Evolutionary conservation across 1,140 invertebrate genomes (phyloP).

Genomic region (Drosophila saltans): DNA sequence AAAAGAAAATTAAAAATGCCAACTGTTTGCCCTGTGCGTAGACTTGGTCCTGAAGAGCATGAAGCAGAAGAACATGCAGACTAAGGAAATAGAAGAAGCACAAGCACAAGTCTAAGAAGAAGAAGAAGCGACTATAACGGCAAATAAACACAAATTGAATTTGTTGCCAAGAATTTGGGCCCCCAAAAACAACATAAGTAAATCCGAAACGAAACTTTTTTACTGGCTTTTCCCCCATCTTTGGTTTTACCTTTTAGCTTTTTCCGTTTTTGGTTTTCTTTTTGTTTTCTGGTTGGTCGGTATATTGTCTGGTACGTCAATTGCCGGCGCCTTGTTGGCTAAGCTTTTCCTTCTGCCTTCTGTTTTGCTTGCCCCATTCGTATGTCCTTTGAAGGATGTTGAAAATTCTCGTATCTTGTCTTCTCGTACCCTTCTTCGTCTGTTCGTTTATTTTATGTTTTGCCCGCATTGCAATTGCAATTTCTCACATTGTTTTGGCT

Average conservation of each 20-base stretch:
- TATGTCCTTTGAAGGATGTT: conserved; percentile 12
- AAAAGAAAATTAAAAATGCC: conserved; percentile 62
- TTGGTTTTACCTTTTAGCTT: conserved; percentile 4
- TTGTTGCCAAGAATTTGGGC: conserved; percentile 37
- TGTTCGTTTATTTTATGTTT: not conserved
- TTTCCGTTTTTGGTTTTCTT: conserved; percentile 20
- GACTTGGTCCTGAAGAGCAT: not conserved
- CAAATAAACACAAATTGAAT: conserved; percentile 70
- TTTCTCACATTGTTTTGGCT: conserved; percentile 38
- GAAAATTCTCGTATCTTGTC: conserved; percentile 38
- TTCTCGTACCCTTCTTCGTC: conserved; percentile 28
- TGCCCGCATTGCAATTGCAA: conserved; percentile 38
- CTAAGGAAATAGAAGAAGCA: conserved; percentile 20
- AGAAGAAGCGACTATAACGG: conserved; percentile 45
- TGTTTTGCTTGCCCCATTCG: conserved; percentile 69
- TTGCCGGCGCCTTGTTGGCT: conserved; percentile 51
- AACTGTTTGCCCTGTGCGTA: conserved; percentile 31
- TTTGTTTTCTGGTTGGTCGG: conserved; percentile 34
- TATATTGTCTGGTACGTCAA: conserved; percentile 51
- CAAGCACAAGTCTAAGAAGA: not conserved
- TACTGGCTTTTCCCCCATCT: not conserved
- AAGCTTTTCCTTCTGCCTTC: conserved; percentile 42
- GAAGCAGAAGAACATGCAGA: not conserved
- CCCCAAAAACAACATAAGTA: not conserved
- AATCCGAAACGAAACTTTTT: not conserved